These are phyloP conservation scores for Clepsis dumicolana DNA, from an alignment of 2,888 invertebrate species.

Conservation along the genomic window DNA sequence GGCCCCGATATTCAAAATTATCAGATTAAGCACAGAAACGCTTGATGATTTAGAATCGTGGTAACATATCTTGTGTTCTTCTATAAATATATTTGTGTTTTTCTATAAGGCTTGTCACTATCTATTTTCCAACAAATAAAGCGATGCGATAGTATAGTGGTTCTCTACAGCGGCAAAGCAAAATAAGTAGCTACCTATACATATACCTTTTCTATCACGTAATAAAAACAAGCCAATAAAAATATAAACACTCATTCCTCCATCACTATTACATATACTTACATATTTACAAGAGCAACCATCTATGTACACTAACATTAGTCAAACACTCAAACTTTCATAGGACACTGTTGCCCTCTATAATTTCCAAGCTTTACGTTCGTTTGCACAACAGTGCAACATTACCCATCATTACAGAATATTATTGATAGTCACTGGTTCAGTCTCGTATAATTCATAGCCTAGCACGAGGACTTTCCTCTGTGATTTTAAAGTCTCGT, in stretches of 20 bases:
- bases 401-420: conserved; percentile 21
- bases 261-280: not conserved
- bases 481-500: not conserved
- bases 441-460: conserved; percentile 4
- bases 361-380: conserved; percentile 33
- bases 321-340: conserved; percentile 11
- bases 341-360: conserved; percentile 18
- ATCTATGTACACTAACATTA: too few species aligned
- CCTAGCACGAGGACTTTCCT: not conserved
- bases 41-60: too few species aligned
- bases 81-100: too few species aligned
- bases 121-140: too few species aligned
- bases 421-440: conserved; percentile 11
- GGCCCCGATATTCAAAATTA: too few species aligned
- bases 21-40: too few species aligned
- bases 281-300: not conserved
- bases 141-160: too few species aligned
- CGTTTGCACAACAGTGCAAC: conserved; percentile 23
- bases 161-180: too few species aligned
- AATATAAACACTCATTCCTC: not conserved
- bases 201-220: too few species aligned
- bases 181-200: too few species aligned
- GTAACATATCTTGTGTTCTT: too few species aligned
- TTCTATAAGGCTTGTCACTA: too few species aligned
- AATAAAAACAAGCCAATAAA: not conserved